Percentiles rank a stretch among this genome's conserved stretches.
phyloP scores from a whole-genome alignment of 1,140 invertebrate species.

The Philotrypesis tridentata region DNA sequence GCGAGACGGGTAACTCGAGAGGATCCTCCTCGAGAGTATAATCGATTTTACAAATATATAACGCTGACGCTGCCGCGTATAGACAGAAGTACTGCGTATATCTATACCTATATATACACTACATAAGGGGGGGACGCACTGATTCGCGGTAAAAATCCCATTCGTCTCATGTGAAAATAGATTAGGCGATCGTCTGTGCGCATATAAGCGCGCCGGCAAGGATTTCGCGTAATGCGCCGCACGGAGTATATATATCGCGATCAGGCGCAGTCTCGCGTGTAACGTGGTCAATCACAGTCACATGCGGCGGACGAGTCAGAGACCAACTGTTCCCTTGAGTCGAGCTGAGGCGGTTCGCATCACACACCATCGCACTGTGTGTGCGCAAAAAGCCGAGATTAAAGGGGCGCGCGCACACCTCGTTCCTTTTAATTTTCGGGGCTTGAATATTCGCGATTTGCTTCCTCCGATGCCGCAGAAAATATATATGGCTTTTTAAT shows the following conservation, averaged over 20 bases:
- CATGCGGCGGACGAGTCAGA: constrained; percentile 55
- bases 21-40: neutral
- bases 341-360: constrained; percentile 26
- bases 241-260: constrained; percentile 37
- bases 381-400: constrained; percentile 8
- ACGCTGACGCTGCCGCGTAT: too few relatives aligned
- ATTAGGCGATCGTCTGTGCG: constrained; percentile 27
- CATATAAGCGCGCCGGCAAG: neutral
- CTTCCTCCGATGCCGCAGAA: too few relatives aligned
- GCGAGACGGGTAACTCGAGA: neutral
- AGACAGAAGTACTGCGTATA: too few relatives aligned
- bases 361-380: too few relatives aligned
- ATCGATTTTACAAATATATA: neutral
- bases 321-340: constrained; percentile 59
- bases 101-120: neutral
- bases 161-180: constrained; percentile 38
- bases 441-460: too few relatives aligned
- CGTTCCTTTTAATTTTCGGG: constrained; percentile 2
- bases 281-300: constrained; percentile 62
- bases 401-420: constrained; percentile 7
- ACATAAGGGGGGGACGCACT: neutral
- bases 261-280: constrained; percentile 60
- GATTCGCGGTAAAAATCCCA: constrained; percentile 21
- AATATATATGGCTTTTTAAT: too few relatives aligned
- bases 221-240: constrained; percentile 25